Conservation (phyloP, 2,113 vertebrate genomes). For the Rhineura floridana region DNA sequence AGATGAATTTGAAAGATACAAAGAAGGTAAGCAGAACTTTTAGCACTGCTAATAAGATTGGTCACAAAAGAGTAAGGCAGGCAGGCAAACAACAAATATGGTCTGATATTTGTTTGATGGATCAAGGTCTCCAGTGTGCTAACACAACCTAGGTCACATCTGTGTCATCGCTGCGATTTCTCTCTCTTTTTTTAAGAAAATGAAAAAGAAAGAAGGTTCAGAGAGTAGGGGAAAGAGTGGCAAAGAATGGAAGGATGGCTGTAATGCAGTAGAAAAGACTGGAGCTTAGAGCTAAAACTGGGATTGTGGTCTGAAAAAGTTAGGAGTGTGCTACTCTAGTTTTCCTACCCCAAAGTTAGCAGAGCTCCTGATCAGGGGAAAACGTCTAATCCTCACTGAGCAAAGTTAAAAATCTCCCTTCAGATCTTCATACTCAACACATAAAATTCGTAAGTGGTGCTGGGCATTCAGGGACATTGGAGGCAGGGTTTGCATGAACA, state of each 20-base stretch:
- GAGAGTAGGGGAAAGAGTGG: neutral
- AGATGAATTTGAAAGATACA: constrained; percentile 9
- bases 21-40: constrained; percentile 14
- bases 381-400: too few relatives aligned
- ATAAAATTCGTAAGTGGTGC: too few relatives aligned
- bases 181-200: neutral
- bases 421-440: too few relatives aligned
- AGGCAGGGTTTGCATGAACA: too few relatives aligned
- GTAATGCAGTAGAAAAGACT: neutral
- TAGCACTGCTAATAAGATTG: constrained; percentile 16
- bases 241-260: neutral
- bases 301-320: neutral
- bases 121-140: neutral
- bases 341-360: too few relatives aligned
- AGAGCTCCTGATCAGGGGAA: too few relatives aligned
- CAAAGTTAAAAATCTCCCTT: too few relatives aligned
- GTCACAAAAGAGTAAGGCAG: constrained; percentile 18
- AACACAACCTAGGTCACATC: neutral
- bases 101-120: neutral
- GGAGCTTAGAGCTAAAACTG: neutral
- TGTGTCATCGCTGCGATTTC: neutral
- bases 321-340: neutral
- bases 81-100: neutral
- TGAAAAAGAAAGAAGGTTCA: neutral
- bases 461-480: too few relatives aligned